A percentile compares a stretch with the other conserved stretches of the same genome.
Conservation (phyloP, 1,140 invertebrate genomes). For the Cotesia vestalis region DNA sequence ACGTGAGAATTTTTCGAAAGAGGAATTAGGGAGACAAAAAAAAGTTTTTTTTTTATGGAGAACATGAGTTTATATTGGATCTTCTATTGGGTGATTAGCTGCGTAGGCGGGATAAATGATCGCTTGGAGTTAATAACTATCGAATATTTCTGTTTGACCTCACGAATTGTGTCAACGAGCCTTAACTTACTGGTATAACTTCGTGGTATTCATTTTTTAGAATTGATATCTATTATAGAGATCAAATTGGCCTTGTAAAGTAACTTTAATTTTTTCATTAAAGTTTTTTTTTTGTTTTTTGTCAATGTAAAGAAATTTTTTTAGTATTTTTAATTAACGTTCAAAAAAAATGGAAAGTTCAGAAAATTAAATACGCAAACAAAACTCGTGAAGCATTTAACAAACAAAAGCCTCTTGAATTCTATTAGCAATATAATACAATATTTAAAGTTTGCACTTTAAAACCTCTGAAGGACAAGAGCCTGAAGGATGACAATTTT, state of each 20-base stretch:
- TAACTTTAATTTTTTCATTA: no score
- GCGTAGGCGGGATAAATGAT: constrained; percentile 30
- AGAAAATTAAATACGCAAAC: constrained; percentile 37
- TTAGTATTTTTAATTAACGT: no score
- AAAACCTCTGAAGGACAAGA: not conserved
- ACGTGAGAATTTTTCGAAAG: no score
- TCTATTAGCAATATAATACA: constrained; percentile 51
- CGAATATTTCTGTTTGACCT: constrained; percentile 57
- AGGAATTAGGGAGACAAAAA: no score
- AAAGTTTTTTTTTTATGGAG: not conserved
- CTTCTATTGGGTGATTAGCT: not conserved
- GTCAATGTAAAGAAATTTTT: no score
- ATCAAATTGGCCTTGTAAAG: no score
- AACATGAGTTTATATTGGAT: not conserved
- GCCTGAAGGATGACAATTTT: constrained; percentile 17
- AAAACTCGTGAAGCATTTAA: constrained; percentile 38
- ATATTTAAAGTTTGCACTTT: constrained; percentile 12
- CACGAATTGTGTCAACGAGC: constrained; percentile 59
- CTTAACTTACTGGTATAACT: constrained; percentile 49
- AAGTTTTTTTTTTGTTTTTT: no score
- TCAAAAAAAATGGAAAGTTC: no score
- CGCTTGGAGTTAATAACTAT: constrained; percentile 49
- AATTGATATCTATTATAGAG: constrained; percentile 14
- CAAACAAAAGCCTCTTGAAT: constrained; percentile 54
- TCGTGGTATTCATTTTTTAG: constrained; percentile 10